Percentiles rank a stretch among this genome's conserved stretches.
phyloP scores from a whole-genome alignment of 2,888 invertebrate genomes.

The Ophioninae sp. region DNA sequence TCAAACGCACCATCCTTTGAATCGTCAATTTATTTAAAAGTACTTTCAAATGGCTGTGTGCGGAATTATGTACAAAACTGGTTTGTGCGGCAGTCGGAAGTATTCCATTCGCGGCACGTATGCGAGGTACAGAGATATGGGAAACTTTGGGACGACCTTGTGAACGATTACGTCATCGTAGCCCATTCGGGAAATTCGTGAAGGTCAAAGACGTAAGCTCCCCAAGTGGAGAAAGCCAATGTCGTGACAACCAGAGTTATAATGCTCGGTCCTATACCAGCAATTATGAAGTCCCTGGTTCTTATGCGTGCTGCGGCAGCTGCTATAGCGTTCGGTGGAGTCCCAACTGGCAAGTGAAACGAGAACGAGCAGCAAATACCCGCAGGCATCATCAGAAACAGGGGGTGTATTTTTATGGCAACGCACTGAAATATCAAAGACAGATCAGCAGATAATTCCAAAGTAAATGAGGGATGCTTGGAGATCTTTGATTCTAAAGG shows the following conservation, averaged over 20 bases:
- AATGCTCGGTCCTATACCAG: constrained; percentile 90
- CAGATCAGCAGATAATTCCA: neutral
- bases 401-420: constrained; percentile 89
- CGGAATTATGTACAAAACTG: constrained; percentile 55
- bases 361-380: constrained; percentile 95
- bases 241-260: constrained; percentile 88
- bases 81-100: constrained; percentile 14
- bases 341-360: constrained; percentile 96
- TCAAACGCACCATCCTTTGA: neutral
- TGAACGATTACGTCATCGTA: constrained; percentile 22
- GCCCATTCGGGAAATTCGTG: constrained; percentile 86
- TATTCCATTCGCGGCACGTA: neutral
- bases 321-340: constrained; percentile 97
- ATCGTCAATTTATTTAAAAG: constrained; percentile 47
- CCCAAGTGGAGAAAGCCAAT: constrained; percentile 89
- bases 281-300: constrained; percentile 90
- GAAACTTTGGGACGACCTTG: neutral
- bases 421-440: constrained; percentile 83
- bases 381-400: constrained; percentile 95
- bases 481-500: too few relatives aligned
- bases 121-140: neutral
- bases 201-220: constrained; percentile 86
- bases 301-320: constrained; percentile 91
- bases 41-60: constrained; percentile 14
- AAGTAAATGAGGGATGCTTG: too few relatives aligned